Percentiles rank a stretch among this genome's conserved stretches.
Conservation (phyloP, 92 coral and sea anemone species). For the Porites lobata region DNA sequence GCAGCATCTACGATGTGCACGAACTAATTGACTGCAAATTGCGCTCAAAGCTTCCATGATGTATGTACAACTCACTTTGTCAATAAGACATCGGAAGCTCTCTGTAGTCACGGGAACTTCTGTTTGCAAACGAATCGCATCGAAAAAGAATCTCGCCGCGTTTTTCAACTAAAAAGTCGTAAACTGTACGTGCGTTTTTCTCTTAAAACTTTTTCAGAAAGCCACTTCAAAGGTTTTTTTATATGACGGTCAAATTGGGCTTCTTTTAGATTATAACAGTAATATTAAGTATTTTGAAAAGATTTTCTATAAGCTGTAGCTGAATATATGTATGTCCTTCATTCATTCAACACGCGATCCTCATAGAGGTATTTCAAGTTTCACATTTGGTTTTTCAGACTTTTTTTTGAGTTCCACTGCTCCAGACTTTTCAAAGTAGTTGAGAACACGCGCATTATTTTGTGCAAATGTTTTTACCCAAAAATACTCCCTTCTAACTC, state of each 20-base stretch:
- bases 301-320: not conserved
- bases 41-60: conserved; percentile 28
- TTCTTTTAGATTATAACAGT: not conserved
- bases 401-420: not conserved
- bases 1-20: not conserved
- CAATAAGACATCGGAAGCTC: conserved; percentile 41
- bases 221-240: not conserved
- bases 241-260: not conserved
- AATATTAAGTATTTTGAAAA: not conserved
- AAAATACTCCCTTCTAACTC: not conserved
- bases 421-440: not conserved
- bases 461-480: not conserved
- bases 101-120: conserved; percentile 34
- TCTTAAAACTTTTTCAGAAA: not conserved
- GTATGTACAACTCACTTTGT: conserved; percentile 39
- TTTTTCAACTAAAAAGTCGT: not conserved
- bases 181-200: not conserved
- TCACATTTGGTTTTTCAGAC: not conserved
- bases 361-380: not conserved
- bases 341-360: not conserved
- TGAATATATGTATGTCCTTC: too few relatives aligned
- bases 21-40: conserved; percentile 53
- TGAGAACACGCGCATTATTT: not conserved
- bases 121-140: not conserved
- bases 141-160: not conserved